phyloP scores from a whole-genome alignment of 2,797 vertebrate genomes.

The Mus spretus region DNA sequence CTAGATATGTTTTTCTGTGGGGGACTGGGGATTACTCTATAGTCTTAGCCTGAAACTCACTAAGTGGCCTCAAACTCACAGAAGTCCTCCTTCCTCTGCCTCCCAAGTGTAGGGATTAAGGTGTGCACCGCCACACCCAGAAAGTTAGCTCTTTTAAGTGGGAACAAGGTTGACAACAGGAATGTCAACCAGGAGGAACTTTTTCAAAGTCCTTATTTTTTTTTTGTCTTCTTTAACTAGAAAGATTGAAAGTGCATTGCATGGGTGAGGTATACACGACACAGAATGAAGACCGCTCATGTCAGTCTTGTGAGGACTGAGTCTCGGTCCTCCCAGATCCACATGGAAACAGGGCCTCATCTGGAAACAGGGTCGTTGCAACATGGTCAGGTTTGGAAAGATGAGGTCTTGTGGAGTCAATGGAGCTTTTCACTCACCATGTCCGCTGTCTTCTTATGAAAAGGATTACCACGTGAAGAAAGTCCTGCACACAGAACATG shows the following conservation, averaged over 20 bases:
- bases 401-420: not conserved
- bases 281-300: not conserved
- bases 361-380: not conserved
- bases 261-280: not conserved
- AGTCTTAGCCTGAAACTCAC: not conserved
- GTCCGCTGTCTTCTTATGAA: not conserved
- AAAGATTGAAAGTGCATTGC: not conserved
- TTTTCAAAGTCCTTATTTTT: not conserved
- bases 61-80: not conserved
- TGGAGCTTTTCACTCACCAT: not conserved
- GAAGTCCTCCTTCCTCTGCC: not conserved
- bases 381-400: not conserved
- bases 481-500: not conserved
- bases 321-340: not conserved
- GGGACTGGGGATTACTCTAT: not conserved
- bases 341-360: not conserved
- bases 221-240: conserved; percentile 44
- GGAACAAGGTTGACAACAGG: conserved; percentile 10
- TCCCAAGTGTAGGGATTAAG: not conserved
- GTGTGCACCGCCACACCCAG: not conserved
- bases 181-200: conserved; percentile 27
- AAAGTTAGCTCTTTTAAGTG: conserved; percentile 12
- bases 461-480: not conserved
- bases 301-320: not conserved
- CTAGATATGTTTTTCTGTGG: not conserved